These are phyloP conservation scores for Pipistrellus pipistrellus DNA, from an alignment of 2,797 vertebrate species.

Conservation along the genomic window DNA sequence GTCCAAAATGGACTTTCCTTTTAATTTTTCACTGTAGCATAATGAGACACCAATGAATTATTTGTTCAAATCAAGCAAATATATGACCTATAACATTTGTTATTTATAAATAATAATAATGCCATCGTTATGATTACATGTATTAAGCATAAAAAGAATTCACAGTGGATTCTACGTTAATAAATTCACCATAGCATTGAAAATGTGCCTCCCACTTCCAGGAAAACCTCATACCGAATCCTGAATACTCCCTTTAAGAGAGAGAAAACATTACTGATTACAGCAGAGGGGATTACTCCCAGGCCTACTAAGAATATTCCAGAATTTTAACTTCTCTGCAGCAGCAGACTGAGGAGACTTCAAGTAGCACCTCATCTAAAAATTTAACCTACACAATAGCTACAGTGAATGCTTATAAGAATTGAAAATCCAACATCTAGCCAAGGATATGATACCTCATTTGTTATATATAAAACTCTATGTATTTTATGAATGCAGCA, in stretches of 20 bases:
- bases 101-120: conserved; percentile 27
- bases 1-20: background rate
- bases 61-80: background rate
- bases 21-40: background rate
- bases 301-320: conserved; percentile 40
- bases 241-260: background rate
- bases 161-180: conserved; percentile 46
- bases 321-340: conserved; percentile 41
- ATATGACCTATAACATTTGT: background rate
- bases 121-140: background rate
- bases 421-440: conserved; percentile 18
- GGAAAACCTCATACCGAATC: background rate
- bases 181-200: conserved; percentile 37
- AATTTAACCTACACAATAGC: background rate
- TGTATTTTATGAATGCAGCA: background rate
- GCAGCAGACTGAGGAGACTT: conserved; percentile 12
- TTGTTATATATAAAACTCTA: conserved; percentile 43
- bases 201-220: background rate
- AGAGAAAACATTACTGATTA: background rate
- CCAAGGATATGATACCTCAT: background rate
- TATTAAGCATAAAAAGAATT: conserved; percentile 54
- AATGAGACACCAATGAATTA: conserved; percentile 3
- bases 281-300: background rate
- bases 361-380: conserved; percentile 28
- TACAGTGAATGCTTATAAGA: background rate